Conservation (phyloP, 2,113 vertebrate species). For the Mungos mungo region DNA sequence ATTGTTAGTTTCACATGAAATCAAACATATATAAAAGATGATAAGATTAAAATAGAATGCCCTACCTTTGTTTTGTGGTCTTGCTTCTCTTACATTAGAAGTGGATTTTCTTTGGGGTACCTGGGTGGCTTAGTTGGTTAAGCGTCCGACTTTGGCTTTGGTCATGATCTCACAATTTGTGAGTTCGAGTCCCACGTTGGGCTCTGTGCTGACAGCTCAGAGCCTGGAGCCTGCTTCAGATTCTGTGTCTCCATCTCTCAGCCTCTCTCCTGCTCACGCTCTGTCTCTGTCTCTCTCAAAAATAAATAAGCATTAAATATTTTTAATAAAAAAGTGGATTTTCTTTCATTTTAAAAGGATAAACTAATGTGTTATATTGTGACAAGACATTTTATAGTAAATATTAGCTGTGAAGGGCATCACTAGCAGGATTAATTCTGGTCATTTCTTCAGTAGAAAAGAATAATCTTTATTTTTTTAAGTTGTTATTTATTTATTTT, state of each 20-base stretch:
- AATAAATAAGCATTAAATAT: no score
- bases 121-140: no score
- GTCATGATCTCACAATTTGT: no score
- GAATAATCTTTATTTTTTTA: neutral
- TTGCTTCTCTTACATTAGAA: slow-evolving; percentile 21
- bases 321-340: neutral
- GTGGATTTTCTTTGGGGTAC: neutral
- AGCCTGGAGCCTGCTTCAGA: no score
- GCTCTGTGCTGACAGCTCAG: no score
- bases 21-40: slow-evolving; percentile 16
- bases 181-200: no score
- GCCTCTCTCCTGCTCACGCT: no score
- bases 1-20: slow-evolving; percentile 49
- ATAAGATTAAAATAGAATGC: slow-evolving; percentile 6
- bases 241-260: no score
- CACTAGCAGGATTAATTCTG: neutral
- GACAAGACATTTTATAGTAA: slow-evolving; percentile 23
- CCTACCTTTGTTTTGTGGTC: neutral
- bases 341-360: slow-evolving; percentile 26
- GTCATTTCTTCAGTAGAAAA: neutral
- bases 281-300: no score
- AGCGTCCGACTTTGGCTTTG: no score
- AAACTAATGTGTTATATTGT: neutral
- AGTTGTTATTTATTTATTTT: no score
- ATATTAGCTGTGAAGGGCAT: slow-evolving; percentile 22